A percentile compares a stretch with the other conserved stretches of the same genome.
Conservation (phyloP, 2,888 invertebrate genomes). For the Drosophila mercatorum region DNA sequence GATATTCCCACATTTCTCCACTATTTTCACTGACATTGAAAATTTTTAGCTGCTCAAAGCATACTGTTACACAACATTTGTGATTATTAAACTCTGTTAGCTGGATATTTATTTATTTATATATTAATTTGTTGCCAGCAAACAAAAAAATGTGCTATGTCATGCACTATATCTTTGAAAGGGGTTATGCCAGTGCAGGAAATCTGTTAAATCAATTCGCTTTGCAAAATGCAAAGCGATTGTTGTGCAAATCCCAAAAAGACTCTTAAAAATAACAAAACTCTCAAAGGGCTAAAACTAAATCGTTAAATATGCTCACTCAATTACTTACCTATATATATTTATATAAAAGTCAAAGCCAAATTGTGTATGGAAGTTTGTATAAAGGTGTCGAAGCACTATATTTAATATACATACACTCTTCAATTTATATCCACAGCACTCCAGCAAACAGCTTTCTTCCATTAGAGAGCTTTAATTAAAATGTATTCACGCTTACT, state of each 20-base stretch:
- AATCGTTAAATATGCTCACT: neutral
- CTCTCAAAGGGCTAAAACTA: neutral
- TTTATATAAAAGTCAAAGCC: neutral
- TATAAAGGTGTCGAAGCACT: no score
- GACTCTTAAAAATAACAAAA: neutral
- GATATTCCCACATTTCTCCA: neutral
- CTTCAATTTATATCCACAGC: neutral
- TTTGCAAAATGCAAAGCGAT: conserved; percentile 30
- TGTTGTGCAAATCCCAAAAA: neutral
- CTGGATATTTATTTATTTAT: conserved; percentile 75
- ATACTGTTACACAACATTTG: neutral
- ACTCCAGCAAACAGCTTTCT: neutral
- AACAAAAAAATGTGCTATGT: conserved; percentile 59
- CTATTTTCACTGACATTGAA: conserved; percentile 45
- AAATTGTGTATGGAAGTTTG: no score
- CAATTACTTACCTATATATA: neutral
- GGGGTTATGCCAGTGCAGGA: neutral
- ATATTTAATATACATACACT: neutral
- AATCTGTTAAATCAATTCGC: conserved; percentile 39
- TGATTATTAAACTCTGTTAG: conserved; percentile 40
- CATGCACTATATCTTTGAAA: conserved; percentile 14
- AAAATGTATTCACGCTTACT: no score
- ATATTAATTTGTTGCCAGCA: conserved; percentile 62
- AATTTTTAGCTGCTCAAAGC: conserved; percentile 24
- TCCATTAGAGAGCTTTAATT: neutral